Evolutionary conservation across 92 coral and sea anemone species (phyloP).

Genomic region (Ricordea florida): DNA sequence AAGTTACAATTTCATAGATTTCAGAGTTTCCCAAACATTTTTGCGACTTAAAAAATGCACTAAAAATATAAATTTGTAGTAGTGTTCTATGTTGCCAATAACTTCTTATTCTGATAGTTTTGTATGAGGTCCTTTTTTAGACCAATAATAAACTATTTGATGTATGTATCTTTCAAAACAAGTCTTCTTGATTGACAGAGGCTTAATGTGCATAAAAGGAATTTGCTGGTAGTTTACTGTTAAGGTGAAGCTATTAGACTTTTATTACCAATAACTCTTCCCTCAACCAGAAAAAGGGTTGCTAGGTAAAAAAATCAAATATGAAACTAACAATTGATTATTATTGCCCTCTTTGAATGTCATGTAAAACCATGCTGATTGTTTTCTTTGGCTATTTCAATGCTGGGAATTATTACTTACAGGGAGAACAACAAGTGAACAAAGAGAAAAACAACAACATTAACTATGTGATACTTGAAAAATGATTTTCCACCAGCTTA

Average conservation of each 20-base stretch:
- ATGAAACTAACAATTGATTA: conserved; percentile 2
- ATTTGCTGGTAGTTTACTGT: conserved; percentile 26
- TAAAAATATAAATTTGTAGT: conserved; percentile 29
- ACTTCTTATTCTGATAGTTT: conserved; percentile 28
- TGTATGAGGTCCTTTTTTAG: conserved; percentile 31
- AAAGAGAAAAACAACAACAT: conserved; percentile 42
- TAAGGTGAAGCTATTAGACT: conserved; percentile 28
- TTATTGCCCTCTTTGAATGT: conserved; percentile 29
- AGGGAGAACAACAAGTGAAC: conserved; percentile 37
- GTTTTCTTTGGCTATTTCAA: conserved; percentile 22
- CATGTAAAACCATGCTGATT: conserved; percentile 38
- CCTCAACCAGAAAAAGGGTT: conserved; percentile 35
- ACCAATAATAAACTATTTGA: conserved; percentile 7
- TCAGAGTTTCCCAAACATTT: conserved; percentile 27
- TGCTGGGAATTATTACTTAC: conserved; percentile 24
- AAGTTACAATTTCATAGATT: conserved; percentile 34
- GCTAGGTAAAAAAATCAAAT: conserved; percentile 23
- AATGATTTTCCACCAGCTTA: conserved; percentile 56
- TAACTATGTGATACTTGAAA: conserved; percentile 48
- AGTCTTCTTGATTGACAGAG: conserved; percentile 33
- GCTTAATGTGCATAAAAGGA: conserved; percentile 37
- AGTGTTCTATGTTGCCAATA: conserved; percentile 31
- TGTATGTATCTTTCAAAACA: conserved; percentile 25
- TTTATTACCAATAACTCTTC: conserved; percentile 19
- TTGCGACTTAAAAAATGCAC: conserved; percentile 35